Conservation (phyloP, 2,113 vertebrate genomes). For the Podarcis cretensis region DNA sequence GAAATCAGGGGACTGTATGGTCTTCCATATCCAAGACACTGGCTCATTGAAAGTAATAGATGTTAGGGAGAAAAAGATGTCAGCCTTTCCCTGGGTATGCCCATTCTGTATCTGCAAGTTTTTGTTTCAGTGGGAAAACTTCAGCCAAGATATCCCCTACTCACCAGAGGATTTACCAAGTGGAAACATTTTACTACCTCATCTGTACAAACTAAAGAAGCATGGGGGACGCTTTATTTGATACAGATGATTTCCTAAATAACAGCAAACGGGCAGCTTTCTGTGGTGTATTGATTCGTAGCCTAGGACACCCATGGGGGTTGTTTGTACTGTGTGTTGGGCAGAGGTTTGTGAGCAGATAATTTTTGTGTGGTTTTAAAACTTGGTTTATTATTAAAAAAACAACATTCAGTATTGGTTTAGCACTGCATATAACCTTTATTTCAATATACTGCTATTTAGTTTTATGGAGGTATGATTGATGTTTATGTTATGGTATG, state of each 20-base stretch:
- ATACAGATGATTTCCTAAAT: not conserved
- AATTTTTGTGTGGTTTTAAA: no score
- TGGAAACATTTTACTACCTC: not conserved
- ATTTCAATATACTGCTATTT: no score
- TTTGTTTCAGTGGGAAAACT: not conserved
- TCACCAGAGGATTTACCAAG: not conserved
- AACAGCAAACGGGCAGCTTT: not conserved
- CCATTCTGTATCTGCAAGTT: not conserved
- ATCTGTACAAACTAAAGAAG: not conserved
- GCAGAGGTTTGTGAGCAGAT: no score
- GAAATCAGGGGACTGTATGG: not conserved
- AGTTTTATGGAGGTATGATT: no score
- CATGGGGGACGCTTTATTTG: not conserved
- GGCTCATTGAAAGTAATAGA: not conserved
- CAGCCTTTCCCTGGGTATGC: not conserved
- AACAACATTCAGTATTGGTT: no score
- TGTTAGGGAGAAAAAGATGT: not conserved
- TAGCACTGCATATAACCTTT: no score
- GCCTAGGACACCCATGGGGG: no score
- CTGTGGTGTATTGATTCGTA: not conserved
- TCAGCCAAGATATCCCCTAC: not conserved
- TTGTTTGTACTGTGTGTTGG: no score
- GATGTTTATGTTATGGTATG: no score
- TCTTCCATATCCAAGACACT: not conserved
- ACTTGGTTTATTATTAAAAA: no score